Evolutionary conservation across 2,888 invertebrate species (phyloP).

Genomic region (Ectropis crepuscularia): DNA sequence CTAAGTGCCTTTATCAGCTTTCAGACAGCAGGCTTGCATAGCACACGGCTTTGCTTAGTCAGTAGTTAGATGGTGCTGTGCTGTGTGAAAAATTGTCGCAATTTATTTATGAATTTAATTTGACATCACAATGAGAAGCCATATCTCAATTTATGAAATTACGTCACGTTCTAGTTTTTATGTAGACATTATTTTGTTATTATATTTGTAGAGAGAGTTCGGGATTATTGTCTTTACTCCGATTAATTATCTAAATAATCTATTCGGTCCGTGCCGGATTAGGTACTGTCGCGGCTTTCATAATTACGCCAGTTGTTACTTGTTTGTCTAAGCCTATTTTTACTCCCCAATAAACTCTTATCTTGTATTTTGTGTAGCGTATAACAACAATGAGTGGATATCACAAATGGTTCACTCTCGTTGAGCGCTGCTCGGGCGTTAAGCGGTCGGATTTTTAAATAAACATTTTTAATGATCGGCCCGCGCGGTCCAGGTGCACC

Average conservation of each 20-base stretch:
- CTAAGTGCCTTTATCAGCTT: no score
- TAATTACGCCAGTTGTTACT: neutral
- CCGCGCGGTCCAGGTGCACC: slow-evolving; percentile 79
- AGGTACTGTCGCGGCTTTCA: neutral
- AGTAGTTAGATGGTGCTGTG: no score
- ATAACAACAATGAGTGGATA: slow-evolving; percentile 29
- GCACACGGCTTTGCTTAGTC: no score
- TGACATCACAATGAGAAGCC: no score
- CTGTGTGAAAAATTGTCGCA: no score
- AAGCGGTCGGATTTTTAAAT: slow-evolving; percentile 85
- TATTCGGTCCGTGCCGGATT: neutral
- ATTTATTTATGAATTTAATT: no score
- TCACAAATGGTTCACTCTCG: slow-evolving; percentile 59
- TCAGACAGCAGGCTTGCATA: no score
- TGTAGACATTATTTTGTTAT: neutral
- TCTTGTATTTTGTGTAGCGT: slow-evolving; percentile 33
- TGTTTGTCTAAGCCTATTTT: slow-evolving; percentile 8
- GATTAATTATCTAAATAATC: neutral
- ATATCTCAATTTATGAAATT: no score
- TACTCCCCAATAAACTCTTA: slow-evolving; percentile 8
- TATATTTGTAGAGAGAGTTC: neutral
- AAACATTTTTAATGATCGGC: slow-evolving; percentile 85
- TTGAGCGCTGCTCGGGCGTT: slow-evolving; percentile 59
- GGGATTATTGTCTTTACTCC: no score
- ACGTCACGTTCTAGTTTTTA: no score